A percentile compares a stretch with the other conserved stretches of the same genome.
phyloP scores from a whole-genome alignment of 2,888 invertebrate species.

The Diaperis boleti region DNA sequence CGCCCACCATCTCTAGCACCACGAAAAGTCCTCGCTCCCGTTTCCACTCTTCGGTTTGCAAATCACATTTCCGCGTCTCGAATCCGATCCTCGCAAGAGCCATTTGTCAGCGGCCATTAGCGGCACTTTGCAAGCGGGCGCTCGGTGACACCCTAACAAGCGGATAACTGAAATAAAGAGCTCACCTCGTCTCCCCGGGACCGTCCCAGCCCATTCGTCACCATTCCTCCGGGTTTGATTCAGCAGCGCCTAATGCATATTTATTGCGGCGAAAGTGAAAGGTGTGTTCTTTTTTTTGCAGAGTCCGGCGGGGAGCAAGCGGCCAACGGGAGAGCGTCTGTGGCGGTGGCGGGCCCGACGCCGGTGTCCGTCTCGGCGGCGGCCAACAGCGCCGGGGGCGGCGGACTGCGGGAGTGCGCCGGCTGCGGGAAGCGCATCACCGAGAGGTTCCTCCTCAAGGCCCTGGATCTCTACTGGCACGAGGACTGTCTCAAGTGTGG shows the following conservation, averaged over 20 bases:
- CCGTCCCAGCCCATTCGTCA: constrained; percentile 53
- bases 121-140: constrained; percentile 60
- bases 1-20: background rate
- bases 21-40: background rate
- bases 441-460: constrained; percentile 85
- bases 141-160: constrained; percentile 61
- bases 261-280: constrained; percentile 17
- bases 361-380: constrained; percentile 57
- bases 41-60: background rate
- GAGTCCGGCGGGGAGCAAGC: constrained; percentile 65
- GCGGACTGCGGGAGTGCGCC: constrained; percentile 77
- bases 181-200: constrained; percentile 62
- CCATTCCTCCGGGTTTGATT: constrained; percentile 41
- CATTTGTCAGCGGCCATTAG: constrained; percentile 63
- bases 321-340: constrained; percentile 59
- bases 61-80: constrained; percentile 5
- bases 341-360: constrained; percentile 58
- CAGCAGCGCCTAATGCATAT: constrained; percentile 31
- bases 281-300: constrained; percentile 43
- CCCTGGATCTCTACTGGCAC: constrained; percentile 93
- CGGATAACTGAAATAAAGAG: constrained; percentile 64
- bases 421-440: constrained; percentile 89
- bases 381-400: constrained; percentile 57
- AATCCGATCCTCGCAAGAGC: constrained; percentile 51
- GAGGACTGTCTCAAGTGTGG: constrained; percentile 94